Base-by-base conservation (phyloP, 2,888 invertebrate species). In the Scaptomyza reducta region DNA sequence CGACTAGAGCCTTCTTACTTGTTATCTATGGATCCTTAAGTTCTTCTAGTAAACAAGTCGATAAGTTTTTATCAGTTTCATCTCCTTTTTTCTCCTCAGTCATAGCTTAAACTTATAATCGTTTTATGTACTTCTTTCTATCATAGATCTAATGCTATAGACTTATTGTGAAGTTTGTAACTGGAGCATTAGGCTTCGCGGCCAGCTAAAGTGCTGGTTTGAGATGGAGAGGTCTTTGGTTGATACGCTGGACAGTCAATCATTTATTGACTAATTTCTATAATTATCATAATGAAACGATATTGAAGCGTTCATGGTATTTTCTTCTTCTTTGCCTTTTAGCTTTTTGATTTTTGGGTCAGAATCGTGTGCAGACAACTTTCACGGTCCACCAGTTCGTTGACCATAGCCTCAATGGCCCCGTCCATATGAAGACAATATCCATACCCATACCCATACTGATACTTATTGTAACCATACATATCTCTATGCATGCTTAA, bases 381-480 rank as follows among this genome's bases (percentile, higher is more conserved):
- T 82, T 88, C 82, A 68, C 88, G 83, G 79, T 87, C 79, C 87
- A 71, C 72, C 82, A 74, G 88, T 88, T 88, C 88, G 84, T 88
- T 83, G 88, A 88, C 87, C 79, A 79, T 58, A 49, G 47, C 14
- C 33, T 40, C 40, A 27, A 33, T 49, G 49, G 49, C 40, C 16
- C 35, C 58, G 73, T 73, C 69, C 49, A 49, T 49, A 49, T 29
- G 40, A 10, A 40, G 40, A 40, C 46, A 56, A 72, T 70, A 74
- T 58, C 51, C 57, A 57, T 54, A 41, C 40, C n/a, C 25, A 33
- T 49, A 50, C 25, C 18, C 11, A 10, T 29, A 29, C 9, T 6
- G 10, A 31, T 31, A 31, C 10, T 6, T 9, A 10, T 38, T 44
- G 44, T 40, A 44, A 31, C 65, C 65, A 66, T 55, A 72, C 77